A percentile compares a stretch with the other conserved stretches of the same genome.
Evolutionary conservation across 2,888 invertebrate genomes (phyloP).

Genomic region (Tiliacea citrago): DNA sequence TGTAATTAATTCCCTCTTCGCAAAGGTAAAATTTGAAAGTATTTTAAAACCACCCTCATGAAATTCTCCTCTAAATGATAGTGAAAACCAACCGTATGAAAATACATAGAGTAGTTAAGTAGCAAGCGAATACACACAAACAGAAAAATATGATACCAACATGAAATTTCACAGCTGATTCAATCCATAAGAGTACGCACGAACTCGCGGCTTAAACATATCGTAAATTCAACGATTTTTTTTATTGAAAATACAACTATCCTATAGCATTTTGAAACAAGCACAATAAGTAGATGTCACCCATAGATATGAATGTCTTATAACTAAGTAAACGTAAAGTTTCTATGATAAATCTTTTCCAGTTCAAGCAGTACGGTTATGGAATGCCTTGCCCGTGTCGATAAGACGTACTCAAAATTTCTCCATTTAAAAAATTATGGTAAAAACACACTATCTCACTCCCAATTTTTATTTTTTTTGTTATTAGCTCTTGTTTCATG

Average conservation of each 20-base stretch:
- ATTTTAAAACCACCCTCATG: not conserved
- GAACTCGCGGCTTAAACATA: not conserved
- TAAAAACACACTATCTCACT: too few species aligned
- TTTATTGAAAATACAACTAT: not conserved
- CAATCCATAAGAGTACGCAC: too few species aligned
- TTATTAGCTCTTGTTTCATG: too few species aligned
- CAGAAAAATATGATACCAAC: not conserved
- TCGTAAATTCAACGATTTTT: not conserved
- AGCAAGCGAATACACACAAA: not conserved
- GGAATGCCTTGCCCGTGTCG: too few species aligned
- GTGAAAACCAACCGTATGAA: not conserved
- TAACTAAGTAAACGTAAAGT: not conserved
- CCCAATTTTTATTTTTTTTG: too few species aligned
- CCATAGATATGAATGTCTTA: not conserved
- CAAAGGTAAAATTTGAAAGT: not conserved
- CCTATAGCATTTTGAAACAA: not conserved
- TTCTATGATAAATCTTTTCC: too few species aligned
- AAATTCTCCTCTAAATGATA: not conserved
- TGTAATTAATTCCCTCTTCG: too few species aligned
- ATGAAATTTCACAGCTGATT: not conserved
- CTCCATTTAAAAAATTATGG: too few species aligned
- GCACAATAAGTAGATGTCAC: not conserved
- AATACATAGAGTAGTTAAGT: not conserved
- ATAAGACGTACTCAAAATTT: too few species aligned
- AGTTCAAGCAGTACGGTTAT: too few species aligned